phyloP scores from a whole-genome alignment of 2,797 vertebrate genomes.

The Sternotherus odoratus region DNA sequence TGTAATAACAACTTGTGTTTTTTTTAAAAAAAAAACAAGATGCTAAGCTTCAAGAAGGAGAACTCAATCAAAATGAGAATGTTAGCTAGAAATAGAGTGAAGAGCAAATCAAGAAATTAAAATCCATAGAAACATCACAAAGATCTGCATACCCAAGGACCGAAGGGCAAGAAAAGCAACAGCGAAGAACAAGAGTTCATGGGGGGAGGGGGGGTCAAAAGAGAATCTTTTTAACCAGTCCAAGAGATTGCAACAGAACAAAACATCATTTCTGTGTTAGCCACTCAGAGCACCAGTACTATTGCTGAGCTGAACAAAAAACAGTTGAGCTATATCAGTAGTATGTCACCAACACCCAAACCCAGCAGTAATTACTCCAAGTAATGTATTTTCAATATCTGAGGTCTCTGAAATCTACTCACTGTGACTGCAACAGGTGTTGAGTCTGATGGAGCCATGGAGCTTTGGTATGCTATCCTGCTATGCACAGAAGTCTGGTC shows the following conservation, averaged over 20 bases:
- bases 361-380: fast-evolving
- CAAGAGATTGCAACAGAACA: background rate
- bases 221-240: background rate
- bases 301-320: background rate
- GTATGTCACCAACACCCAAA: background rate
- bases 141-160: background rate
- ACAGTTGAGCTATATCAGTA: background rate
- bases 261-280: background rate
- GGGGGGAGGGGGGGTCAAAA: fast-evolving
- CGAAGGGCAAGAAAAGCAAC: background rate
- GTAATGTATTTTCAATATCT: background rate
- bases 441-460: constrained; percentile 85
- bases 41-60: background rate
- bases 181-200: background rate
- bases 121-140: background rate
- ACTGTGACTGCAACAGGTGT: constrained; percentile 85
- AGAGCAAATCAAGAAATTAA: background rate
- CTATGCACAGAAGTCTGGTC: constrained; percentile 88
- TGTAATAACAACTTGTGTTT: background rate
- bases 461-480: constrained; percentile 83
- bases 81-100: background rate
- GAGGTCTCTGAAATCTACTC: constrained; percentile 57
- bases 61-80: background rate
- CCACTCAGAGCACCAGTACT: background rate
- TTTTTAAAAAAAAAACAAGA: background rate